Evolutionary conservation across 2,888 invertebrate genomes (phyloP).

Genomic region (Drepanosiphum platanoidis): DNA sequence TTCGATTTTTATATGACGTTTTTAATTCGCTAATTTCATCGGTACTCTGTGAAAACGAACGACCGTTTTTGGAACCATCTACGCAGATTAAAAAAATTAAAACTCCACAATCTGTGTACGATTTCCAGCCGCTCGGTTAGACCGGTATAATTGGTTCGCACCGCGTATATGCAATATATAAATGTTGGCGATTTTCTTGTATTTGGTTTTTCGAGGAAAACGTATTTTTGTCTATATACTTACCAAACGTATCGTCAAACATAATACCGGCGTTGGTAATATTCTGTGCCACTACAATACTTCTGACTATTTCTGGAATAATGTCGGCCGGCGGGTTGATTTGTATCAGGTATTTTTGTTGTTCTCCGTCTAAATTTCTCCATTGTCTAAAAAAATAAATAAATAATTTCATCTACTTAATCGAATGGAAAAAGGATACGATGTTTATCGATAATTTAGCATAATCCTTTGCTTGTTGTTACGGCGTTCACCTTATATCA

Average conservation of each 20-base stretch:
- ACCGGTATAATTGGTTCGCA: too few species aligned
- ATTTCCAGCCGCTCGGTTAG: too few species aligned
- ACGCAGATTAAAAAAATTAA: background rate
- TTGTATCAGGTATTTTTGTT: constrained; percentile 82
- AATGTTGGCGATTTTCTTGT: too few species aligned
- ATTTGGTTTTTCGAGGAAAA: too few species aligned
- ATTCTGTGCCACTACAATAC: constrained; percentile 83
- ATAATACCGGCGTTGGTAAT: constrained; percentile 92
- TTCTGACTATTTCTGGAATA: constrained; percentile 83
- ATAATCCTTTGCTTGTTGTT: too few species aligned
- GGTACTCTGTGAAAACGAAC: too few species aligned
- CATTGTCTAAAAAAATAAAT: constrained; percentile 72
- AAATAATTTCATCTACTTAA: background rate
- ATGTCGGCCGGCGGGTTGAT: constrained; percentile 87
- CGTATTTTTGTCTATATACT: too few species aligned
- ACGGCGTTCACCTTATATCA: constrained; percentile 72
- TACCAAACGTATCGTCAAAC: constrained; percentile 87
- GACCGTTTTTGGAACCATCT: background rate
- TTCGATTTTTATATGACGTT: too few species aligned
- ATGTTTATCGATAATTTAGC: background rate
- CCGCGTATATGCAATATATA: too few species aligned
- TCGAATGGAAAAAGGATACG: background rate
- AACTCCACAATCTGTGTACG: too few species aligned
- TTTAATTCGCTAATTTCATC: too few species aligned
- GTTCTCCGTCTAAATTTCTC: constrained; percentile 77